Conservation (phyloP, 2,797 vertebrate genomes). For the Siniperca undulata region DNA sequence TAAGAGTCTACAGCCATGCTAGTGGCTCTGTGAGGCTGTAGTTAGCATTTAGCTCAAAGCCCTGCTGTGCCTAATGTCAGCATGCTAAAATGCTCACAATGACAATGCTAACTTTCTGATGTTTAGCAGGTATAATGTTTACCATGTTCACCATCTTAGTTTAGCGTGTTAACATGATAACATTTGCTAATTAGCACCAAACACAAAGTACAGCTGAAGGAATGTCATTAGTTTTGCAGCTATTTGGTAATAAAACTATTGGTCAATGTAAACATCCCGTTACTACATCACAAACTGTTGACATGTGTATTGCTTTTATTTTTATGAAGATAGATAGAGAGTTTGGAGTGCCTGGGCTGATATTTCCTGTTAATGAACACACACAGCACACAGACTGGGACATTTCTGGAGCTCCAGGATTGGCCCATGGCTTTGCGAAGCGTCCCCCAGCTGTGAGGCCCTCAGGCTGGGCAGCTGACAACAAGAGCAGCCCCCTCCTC, state of each 20-base stretch:
- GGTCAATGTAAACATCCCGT: too few species aligned
- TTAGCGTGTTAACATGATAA: too few species aligned
- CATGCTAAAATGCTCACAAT: background rate
- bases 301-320: too few species aligned
- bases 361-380: conserved; percentile 7
- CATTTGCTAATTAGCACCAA: too few species aligned
- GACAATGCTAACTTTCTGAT: background rate
- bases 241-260: too few species aligned
- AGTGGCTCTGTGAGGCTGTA: background rate
- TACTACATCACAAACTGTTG: too few species aligned
- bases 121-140: too few species aligned
- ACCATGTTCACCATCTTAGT: too few species aligned
- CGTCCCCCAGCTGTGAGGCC: conserved; percentile 71
- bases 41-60: background rate
- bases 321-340: too few species aligned
- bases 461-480: conserved; percentile 62
- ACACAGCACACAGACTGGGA: conserved; percentile 15
- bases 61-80: background rate
- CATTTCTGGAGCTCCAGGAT: conserved; percentile 29
- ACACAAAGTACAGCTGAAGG: too few species aligned
- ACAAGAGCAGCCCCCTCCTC: conserved; percentile 11
- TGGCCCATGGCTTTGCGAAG: conserved; percentile 59
- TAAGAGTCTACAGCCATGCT: background rate
- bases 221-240: too few species aligned
- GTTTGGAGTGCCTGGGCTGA: background rate